phyloP scores from a whole-genome alignment of 2,797 vertebrate genomes.

The Neomorphus geoffroyi region DNA sequence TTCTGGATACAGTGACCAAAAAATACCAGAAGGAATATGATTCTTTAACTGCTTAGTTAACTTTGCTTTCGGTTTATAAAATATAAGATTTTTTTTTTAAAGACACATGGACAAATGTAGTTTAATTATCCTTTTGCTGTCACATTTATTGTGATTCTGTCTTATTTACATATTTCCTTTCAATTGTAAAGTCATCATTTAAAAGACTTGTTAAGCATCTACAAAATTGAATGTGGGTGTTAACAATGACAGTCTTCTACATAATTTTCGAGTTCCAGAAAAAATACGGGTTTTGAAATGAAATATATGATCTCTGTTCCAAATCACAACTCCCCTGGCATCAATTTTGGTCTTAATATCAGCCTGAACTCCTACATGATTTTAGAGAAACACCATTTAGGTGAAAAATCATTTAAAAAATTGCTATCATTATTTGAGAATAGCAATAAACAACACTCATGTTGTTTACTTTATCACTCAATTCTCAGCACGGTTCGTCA shows the following conservation, averaged over 20 bases:
- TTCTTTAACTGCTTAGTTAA: background rate
- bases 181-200: slow-evolving; percentile 34
- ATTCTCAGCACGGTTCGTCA: background rate
- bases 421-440: slow-evolving; percentile 50
- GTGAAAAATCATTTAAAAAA: slow-evolving; percentile 60
- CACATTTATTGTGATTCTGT: slow-evolving; percentile 12
- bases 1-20: background rate
- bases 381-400: slow-evolving; percentile 55
- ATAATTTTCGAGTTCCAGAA: background rate
- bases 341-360: slow-evolving; percentile 52
- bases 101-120: background rate
- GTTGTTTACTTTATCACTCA: slow-evolving; percentile 55
- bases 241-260: slow-evolving; percentile 15
- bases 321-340: slow-evolving; percentile 35
- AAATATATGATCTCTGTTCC: slow-evolving; percentile 46
- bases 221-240: slow-evolving; percentile 15
- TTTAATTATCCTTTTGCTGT: slow-evolving; percentile 4
- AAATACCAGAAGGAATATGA: background rate
- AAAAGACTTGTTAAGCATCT: slow-evolving; percentile 2
- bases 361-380: slow-evolving; percentile 52
- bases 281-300: slow-evolving; percentile 28
- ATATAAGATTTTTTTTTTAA: background rate
- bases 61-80: background rate
- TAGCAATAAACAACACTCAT: slow-evolving; percentile 47
- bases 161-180: slow-evolving; percentile 41